A percentile compares a stretch with the other conserved stretches of the same genome.
These are phyloP conservation scores for Protobothrops mucrosquamatus DNA, from an alignment of 2,113 vertebrate genomes.

Conservation along the genomic window DNA sequence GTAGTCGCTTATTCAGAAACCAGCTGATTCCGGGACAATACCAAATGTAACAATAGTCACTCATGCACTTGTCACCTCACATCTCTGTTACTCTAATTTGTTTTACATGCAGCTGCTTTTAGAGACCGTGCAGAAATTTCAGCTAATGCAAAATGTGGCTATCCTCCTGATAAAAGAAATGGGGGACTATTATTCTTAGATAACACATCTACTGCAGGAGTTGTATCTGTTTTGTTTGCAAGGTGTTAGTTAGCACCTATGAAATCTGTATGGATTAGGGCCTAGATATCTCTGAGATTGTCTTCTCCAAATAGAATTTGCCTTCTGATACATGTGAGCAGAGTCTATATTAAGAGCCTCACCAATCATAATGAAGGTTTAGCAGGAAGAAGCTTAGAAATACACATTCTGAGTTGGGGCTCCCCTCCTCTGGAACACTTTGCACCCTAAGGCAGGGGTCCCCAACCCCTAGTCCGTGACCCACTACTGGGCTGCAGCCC, in stretches of 20 bases:
- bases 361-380: not conserved
- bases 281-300: not conserved
- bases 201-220: not conserved
- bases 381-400: not conserved
- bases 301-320: not conserved
- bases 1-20: not conserved
- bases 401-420: not conserved
- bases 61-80: not conserved
- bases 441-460: not conserved
- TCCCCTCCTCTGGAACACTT: not conserved
- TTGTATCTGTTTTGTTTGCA: not conserved
- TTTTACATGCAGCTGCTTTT: not conserved
- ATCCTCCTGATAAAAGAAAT: not conserved
- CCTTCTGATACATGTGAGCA: not conserved
- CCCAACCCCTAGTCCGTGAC: too few species aligned
- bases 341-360: not conserved
- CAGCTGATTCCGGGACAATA: not conserved
- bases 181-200: not conserved
- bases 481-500: not conserved
- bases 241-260: not conserved
- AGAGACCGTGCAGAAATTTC: not conserved
- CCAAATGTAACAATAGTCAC: not conserved
- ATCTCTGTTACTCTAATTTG: not conserved
- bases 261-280: not conserved
- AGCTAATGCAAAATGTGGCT: not conserved